Evolutionary conservation across 2,797 vertebrate species (phyloP).

Genomic region (Clarias fuscus): DNA sequence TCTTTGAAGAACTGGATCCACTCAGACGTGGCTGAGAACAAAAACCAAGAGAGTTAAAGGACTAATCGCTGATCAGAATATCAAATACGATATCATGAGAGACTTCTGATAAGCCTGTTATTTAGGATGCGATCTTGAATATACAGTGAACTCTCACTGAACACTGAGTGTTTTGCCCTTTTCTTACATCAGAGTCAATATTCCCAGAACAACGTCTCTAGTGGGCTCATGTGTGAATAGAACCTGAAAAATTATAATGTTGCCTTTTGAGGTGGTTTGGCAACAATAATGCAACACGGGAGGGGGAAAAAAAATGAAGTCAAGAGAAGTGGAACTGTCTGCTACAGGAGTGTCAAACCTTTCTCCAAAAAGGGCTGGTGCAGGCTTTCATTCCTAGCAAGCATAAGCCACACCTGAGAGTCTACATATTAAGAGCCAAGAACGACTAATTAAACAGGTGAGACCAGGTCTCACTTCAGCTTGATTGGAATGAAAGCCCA

Average conservation of each 20-base stretch:
- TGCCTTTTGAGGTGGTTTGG: not conserved
- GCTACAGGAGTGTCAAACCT: not conserved
- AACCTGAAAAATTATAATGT: not conserved
- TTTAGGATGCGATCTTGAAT: not conserved
- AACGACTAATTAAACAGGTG: no score
- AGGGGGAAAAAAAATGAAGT: not conserved
- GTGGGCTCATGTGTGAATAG: not conserved
- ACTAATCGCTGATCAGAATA: not conserved
- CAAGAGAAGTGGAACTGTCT: not conserved
- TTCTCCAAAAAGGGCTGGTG: no score
- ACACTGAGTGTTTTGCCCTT: no score
- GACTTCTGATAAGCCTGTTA: not conserved
- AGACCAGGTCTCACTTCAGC: no score
- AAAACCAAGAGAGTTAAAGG: not conserved
- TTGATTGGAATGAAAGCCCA: no score
- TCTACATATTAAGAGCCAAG: no score
- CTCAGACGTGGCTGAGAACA: constrained; percentile 83
- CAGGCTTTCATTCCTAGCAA: no score
- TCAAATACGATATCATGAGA: not conserved
- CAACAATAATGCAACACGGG: not conserved
- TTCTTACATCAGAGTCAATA: not conserved
- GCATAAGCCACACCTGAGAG: no score
- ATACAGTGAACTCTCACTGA: not conserved
- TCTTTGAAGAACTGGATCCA: constrained; percentile 98
- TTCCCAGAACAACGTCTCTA: not conserved